Conservation (phyloP, 2,113 vertebrate species). For the Mobula hypostoma region DNA sequence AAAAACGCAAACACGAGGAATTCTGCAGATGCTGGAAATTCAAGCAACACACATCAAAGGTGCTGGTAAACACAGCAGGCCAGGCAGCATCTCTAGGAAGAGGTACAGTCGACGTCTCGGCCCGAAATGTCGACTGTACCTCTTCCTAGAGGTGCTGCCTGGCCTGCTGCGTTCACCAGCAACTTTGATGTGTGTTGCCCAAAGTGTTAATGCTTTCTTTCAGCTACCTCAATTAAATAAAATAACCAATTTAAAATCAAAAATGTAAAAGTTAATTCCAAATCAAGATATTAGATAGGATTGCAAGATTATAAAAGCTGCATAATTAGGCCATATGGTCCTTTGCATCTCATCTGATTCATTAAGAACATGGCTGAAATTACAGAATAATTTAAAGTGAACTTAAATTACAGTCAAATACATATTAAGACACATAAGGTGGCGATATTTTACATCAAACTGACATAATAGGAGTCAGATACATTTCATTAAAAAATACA, state of each 20-base stretch:
- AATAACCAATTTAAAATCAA: background rate
- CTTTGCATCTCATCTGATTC: too few relatives aligned
- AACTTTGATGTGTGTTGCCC: too few relatives aligned
- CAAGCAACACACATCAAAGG: too few relatives aligned
- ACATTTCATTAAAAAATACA: background rate
- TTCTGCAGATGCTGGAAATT: too few relatives aligned
- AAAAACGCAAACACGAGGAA: too few relatives aligned
- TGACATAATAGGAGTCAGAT: background rate
- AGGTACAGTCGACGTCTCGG: too few relatives aligned
- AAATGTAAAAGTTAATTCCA: background rate
- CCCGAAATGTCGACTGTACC: too few relatives aligned
- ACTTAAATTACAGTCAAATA: background rate
- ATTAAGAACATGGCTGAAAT: too few relatives aligned
- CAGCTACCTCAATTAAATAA: background rate
- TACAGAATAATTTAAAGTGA: background rate
- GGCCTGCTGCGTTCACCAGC: too few relatives aligned
- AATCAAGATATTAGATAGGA: background rate
- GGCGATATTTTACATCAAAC: background rate
- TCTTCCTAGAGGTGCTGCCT: too few relatives aligned
- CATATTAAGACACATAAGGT: background rate
- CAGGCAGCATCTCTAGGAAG: too few relatives aligned
- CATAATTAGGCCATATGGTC: background rate
- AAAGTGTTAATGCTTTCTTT: background rate
- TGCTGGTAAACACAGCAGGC: too few relatives aligned
- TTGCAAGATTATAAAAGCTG: background rate